Base-by-base conservation (phyloP, 2,888 invertebrate genomes). In the Catonia carolina region DNA sequence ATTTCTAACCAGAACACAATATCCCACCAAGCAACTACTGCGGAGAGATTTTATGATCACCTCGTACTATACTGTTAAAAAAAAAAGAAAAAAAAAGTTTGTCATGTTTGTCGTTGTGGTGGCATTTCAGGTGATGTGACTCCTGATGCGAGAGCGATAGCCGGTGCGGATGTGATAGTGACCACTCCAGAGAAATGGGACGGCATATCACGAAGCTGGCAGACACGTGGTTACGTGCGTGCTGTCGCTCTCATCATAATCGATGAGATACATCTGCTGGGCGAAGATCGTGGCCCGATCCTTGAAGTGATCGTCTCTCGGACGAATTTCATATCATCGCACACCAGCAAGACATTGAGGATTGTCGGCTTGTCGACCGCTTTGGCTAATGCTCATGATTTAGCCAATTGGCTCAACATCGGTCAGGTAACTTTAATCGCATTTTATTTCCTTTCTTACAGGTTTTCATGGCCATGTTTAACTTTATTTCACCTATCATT, bases 171-270 rank as follows among this genome's bases (percentile, higher is more conserved):
- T 70, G 85, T 99, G 1, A 98, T 99, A 64, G 94, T 99, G 0
- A 99, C 99, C 0, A 99, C 99, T 0, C 99, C 99, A 0, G 99
- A 99, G 74, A 99, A 99, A 72, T 99, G 99, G 99, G 99, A 99
- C 73, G 98, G 98, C 53, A 92, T 99, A 68, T 96, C 95, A 74
- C 82, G 98, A 59, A 94, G 93, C 60, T 99, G 98, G 98, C 95
- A 97, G 70, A 96, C 93, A 0, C 81, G 99, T 65, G 86, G 85
- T 71, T 99, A 98, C 69, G 98, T 99, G 0, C 82, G 84, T 56
- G 83, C 91, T 67, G 95, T 98, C 0, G 85, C 89, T 0, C 76
- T 98, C 6, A 89, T 98, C 61, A 85, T 99, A 27, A 97, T 99
- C 63, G 99, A 99, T 71, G 99, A 99, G 76, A 98, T 99, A 67